Percentiles rank a stretch among this genome's conserved stretches.
These are phyloP conservation scores for Atta cephalotes DNA, from an alignment of 1,140 invertebrate genomes.

Conservation along the genomic window DNA sequence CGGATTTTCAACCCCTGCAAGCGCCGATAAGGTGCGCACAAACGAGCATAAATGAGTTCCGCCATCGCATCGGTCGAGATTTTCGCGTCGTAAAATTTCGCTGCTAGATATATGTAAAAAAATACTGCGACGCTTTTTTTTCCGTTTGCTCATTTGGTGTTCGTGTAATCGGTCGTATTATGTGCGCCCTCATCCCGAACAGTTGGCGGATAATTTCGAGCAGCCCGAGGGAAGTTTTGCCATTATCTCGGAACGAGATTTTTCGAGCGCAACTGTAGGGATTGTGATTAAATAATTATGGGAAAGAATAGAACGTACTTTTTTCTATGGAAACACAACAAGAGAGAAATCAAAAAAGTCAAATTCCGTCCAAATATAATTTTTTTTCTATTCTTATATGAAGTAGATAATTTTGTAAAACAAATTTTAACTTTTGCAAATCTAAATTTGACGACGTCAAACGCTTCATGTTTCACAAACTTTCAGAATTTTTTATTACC, in stretches of 20 bases:
- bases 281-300: conserved; percentile 55
- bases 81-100: conserved; percentile 36
- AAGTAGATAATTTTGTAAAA: not conserved
- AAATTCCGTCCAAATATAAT: conserved; percentile 2
- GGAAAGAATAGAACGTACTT: not conserved
- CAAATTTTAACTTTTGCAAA: conserved; percentile 3
- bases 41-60: conserved; percentile 38
- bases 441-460: not conserved
- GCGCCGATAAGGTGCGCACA: conserved; percentile 30
- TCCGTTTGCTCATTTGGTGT: not conserved
- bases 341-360: conserved; percentile 7
- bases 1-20: conserved; percentile 7
- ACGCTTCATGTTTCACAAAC: not conserved
- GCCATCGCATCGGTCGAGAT: conserved; percentile 18
- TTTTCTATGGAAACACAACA: not conserved
- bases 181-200: conserved; percentile 37
- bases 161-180: conserved; percentile 50
- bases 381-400: not conserved
- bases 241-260: conserved; percentile 56
- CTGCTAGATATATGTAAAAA: conserved; percentile 10
- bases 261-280: conserved; percentile 51
- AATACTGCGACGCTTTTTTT: conserved; percentile 22
- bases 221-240: conserved; percentile 40
- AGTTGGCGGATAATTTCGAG: conserved; percentile 54
- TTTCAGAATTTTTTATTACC: not conserved